These are phyloP conservation scores for Ichneumoninae sp. DNA, from an alignment of 2,888 invertebrate species.

Conservation along the genomic window DNA sequence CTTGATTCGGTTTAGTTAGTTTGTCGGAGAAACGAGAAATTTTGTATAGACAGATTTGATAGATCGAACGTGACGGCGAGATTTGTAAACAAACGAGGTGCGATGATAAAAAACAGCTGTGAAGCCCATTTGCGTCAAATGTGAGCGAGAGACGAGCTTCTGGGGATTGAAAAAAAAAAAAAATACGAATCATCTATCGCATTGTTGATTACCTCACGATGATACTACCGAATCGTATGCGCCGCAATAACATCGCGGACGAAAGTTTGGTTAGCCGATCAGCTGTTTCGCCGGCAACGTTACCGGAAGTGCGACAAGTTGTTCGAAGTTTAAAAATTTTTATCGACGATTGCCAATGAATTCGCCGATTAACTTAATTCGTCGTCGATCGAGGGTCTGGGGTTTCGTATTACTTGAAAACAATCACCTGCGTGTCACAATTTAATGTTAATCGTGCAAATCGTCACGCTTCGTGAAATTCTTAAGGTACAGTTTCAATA, in stretches of 20 bases:
- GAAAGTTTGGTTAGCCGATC: slow-evolving; percentile 6
- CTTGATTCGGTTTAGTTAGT: neutral
- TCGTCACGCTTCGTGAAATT: slow-evolving; percentile 22
- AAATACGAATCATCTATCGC: neutral
- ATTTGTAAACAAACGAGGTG: neutral
- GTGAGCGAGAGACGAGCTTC: slow-evolving; percentile 23
- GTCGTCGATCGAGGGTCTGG: neutral
- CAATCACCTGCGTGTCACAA: slow-evolving; percentile 20
- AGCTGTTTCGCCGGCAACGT: slow-evolving; percentile 37
- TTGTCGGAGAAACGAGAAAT: neutral
- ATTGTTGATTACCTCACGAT: slow-evolving; percentile 3
- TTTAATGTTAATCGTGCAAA: slow-evolving; percentile 39
- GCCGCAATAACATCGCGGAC: slow-evolving; percentile 7
- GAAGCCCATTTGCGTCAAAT: neutral
- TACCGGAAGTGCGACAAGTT: neutral
- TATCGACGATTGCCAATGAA: neutral
- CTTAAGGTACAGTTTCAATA: slow-evolving; percentile 41
- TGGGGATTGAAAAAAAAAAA: slow-evolving; percentile 9
- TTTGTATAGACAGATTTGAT: slow-evolving; percentile 13
- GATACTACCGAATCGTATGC: slow-evolving; percentile 7
- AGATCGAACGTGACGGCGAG: neutral
- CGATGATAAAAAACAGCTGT: slow-evolving; percentile 12
- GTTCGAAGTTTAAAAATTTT: neutral
- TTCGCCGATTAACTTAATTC: neutral
- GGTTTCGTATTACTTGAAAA: neutral